Conservation (phyloP, 1,140 invertebrate species). For the Drosophila saltans region DNA sequence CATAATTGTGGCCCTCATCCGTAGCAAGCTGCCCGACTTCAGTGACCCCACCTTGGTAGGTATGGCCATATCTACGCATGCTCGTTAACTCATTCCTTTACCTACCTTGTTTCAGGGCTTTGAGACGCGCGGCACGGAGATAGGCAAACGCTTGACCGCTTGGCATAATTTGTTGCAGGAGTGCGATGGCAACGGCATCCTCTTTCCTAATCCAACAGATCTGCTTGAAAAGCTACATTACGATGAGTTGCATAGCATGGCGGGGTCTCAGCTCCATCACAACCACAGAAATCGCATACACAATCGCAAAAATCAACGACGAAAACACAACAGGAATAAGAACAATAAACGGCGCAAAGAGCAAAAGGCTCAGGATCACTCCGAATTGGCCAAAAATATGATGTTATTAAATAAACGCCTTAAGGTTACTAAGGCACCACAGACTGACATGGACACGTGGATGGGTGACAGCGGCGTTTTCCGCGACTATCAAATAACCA, state of each 20-base stretch:
- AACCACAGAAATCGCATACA: slow-evolving; percentile 56
- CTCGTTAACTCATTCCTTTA: slow-evolving; percentile 23
- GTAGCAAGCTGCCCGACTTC: slow-evolving; percentile 89
- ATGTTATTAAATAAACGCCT: slow-evolving; percentile 55
- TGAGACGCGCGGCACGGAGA: slow-evolving; percentile 92
- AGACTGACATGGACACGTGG: slow-evolving; percentile 57
- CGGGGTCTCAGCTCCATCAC: slow-evolving; percentile 39
- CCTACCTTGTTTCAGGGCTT: slow-evolving; percentile 86
- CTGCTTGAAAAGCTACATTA: slow-evolving; percentile 56
- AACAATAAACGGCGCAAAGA: slow-evolving; percentile 83
- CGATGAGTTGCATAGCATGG: slow-evolving; percentile 52
- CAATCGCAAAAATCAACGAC: slow-evolving; percentile 66
- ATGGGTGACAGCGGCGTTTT: slow-evolving; percentile 73
- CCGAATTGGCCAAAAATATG: slow-evolving; percentile 52
- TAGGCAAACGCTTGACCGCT: slow-evolving; percentile 90
- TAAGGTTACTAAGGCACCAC: slow-evolving; percentile 55
- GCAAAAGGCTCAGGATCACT: slow-evolving; percentile 74
- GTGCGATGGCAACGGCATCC: slow-evolving; percentile 87
- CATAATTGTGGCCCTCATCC: slow-evolving; percentile 88
- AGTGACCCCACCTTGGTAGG: slow-evolving; percentile 89
- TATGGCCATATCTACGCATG: slow-evolving; percentile 58
- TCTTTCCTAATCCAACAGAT: slow-evolving; percentile 90
- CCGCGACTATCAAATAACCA: slow-evolving; percentile 73
- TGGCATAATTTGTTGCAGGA: slow-evolving; percentile 93
- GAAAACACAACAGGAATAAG: slow-evolving; percentile 72